A percentile compares a stretch with the other conserved stretches of the same genome.
phyloP scores from a whole-genome alignment of 2,888 invertebrate species.

The Portevinia maculata region DNA sequence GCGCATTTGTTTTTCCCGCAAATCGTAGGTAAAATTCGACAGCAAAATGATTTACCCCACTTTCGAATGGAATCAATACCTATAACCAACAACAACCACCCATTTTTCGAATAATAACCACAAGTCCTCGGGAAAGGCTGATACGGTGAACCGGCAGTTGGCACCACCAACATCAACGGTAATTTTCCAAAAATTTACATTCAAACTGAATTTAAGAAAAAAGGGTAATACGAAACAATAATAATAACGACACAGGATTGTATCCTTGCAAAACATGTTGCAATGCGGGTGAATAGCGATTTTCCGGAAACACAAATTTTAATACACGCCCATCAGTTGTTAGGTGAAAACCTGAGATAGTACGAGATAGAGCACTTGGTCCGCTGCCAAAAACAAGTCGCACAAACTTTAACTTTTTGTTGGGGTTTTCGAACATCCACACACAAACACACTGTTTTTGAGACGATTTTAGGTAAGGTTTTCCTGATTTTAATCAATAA shows the following conservation, averaged over 20 bases:
- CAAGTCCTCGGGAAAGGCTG: background rate
- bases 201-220: conserved; percentile 28
- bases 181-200: conserved; percentile 38
- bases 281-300: conserved; percentile 59
- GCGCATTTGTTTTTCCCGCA: background rate
- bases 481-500: conserved; percentile 58
- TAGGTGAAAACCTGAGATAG: background rate
- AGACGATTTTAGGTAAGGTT: conserved; percentile 18
- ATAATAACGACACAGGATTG: conserved; percentile 12
- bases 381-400: conserved; percentile 47
- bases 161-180: conserved; percentile 14
- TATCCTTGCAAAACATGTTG: conserved; percentile 64
- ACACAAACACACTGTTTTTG: background rate
- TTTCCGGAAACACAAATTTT: background rate
- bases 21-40: conserved; percentile 2
- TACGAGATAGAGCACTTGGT: conserved; percentile 47
- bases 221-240: background rate
- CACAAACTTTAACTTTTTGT: conserved; percentile 12
- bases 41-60: background rate
- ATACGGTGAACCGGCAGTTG: background rate
- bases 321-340: background rate
- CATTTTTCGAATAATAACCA: background rate
- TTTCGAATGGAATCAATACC: background rate
- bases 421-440: background rate
- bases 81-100: background rate